These are phyloP conservation scores for Xanthia togata DNA, from an alignment of 2,888 invertebrate species.

Conservation along the genomic window DNA sequence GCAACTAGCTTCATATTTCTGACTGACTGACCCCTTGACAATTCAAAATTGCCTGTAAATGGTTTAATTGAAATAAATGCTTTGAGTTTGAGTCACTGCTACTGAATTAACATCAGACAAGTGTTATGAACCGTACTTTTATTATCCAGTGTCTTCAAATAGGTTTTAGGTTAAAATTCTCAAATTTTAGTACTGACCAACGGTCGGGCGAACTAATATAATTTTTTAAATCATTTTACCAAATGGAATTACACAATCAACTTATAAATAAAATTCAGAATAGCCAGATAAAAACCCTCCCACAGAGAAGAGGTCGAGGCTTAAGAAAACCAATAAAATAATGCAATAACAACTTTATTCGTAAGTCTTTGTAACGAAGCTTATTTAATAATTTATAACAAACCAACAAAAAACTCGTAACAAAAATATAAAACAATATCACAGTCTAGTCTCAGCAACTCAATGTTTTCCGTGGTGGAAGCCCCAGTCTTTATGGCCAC, in stretches of 20 bases:
- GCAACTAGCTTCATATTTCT: no score
- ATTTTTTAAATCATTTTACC: background rate
- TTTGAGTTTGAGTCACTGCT: no score
- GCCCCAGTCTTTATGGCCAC: conserved; percentile 86
- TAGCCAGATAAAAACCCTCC: background rate
- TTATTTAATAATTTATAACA: conserved; percentile 72
- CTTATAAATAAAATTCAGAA: background rate
- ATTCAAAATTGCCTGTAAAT: no score
- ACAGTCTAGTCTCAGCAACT: conserved; percentile 79
- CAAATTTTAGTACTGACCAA: background rate
- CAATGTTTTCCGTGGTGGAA: conserved; percentile 86
- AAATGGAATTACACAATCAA: background rate
- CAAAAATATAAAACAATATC: conserved; percentile 78
- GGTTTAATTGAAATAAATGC: no score
- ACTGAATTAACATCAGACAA: background rate
- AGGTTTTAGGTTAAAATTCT: background rate
- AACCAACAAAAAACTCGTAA: conserved; percentile 76
- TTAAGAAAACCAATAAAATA: conserved; percentile 1
- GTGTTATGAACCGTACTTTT: background rate
- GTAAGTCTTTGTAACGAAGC: conserved; percentile 60
- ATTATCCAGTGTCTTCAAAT: background rate
- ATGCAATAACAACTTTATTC: conserved; percentile 57
- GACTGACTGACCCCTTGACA: no score
- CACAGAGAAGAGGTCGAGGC: no score
- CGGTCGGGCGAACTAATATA: background rate